These are phyloP conservation scores for Tuta absoluta DNA, from an alignment of 2,888 invertebrate species.

Conservation along the genomic window DNA sequence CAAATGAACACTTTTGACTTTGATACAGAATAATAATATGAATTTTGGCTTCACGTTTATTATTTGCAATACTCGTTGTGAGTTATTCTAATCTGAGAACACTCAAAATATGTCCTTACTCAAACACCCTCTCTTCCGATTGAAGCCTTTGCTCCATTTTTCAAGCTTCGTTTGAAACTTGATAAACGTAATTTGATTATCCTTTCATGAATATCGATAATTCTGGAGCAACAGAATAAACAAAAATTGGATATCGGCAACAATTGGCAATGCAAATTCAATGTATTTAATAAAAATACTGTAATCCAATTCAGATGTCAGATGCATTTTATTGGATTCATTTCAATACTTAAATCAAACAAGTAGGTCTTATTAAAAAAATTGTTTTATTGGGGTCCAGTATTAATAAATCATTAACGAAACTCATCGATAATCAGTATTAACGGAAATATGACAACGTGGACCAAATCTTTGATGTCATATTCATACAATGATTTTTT, in stretches of 20 bases:
- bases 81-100: too few relatives aligned
- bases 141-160: slow-evolving; percentile 1
- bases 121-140: slow-evolving; percentile 6
- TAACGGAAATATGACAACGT: not conserved
- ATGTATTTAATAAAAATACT: not conserved
- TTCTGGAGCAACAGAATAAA: not conserved
- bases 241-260: slow-evolving; percentile 11
- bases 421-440: too few relatives aligned
- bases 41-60: too few relatives aligned
- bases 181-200: slow-evolving; percentile 16
- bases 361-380: not conserved
- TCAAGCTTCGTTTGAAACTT: slow-evolving; percentile 9
- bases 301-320: not conserved
- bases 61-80: too few relatives aligned
- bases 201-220: slow-evolving; percentile 11
- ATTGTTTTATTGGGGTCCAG: too few relatives aligned
- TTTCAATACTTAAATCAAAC: not conserved
- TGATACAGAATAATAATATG: too few relatives aligned
- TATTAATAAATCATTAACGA: too few relatives aligned
- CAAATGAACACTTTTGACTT: too few relatives aligned
- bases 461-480: not conserved
- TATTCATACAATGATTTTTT: not conserved
- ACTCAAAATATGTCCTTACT: slow-evolving; percentile 7
- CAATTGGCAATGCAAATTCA: not conserved
- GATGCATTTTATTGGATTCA: not conserved